Evolutionary conservation across 1,140 invertebrate species (phyloP), one percentile per base, ranked within the genome.

Genomic region (Gonatopus flavifemur): DNA sequence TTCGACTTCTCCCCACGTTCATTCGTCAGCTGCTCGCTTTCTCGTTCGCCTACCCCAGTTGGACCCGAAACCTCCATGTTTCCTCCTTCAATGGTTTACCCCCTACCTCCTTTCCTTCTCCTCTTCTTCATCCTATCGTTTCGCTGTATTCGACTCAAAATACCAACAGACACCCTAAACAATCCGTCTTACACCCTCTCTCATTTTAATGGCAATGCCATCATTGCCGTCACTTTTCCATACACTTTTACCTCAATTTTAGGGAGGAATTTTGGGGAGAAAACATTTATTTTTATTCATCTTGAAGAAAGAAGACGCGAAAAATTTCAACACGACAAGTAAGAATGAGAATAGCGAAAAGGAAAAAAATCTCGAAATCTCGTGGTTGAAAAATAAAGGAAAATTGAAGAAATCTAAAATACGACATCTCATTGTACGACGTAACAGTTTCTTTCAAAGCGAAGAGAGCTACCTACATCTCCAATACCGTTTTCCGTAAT

Each of bases 1-100:
- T 52, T 46, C 38, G 35, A 25, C 31, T 7, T 32, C 31, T 24
- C 37, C 44, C 35, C 31, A 24, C 41, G n/a, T n/a, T n/a, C n/a
- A 64, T 60, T 68, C 69, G 70, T 72, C 72, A 74, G 72, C 70
- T 75, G 72, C 64, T 70, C 65, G 62, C 61, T 67, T 69, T 68
- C 64, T 70, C 67, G 62, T 67, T 72, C 64, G 61, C 59, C 70
- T 31, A 25, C 43, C 30, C 18, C 41, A 44, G 32, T 55, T 50
- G 51, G 54, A 54, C 38, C 54, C 54, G 39, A 52, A 42, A 45
- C 52, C 49, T 37, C 57, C 33, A 55, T 56, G 49, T 52, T 35
- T 48, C 52, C 55, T 36, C 38, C 24, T n/a, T n/a, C n/a, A n/a
- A n/a, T n/a, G n/a, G n/a, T 42, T 28, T 33, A 28, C 47, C 21